Conservation (phyloP, 2,113 vertebrate genomes). For the Beaufortia kweichowensis region DNA sequence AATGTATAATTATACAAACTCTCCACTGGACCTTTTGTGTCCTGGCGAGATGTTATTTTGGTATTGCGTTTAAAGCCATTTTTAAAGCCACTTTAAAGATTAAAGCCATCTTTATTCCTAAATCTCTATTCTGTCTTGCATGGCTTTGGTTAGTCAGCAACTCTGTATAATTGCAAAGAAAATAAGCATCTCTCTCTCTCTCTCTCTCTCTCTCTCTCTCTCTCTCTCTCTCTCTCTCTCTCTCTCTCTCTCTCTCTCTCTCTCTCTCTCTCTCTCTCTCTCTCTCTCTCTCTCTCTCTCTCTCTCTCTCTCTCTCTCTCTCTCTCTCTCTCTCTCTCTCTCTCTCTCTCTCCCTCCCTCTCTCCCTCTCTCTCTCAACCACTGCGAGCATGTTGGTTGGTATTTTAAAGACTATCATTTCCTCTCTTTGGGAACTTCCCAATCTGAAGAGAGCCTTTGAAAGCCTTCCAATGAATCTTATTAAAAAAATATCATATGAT, state of each 20-base stretch:
- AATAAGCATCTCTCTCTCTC: conserved; percentile 31
- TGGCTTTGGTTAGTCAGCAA: conserved; percentile 8
- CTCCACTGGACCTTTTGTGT: background rate
- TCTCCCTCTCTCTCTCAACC: conserved; percentile 7
- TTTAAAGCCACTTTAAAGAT: no score
- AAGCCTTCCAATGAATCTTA: conserved; percentile 60
- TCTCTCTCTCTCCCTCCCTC: conserved; percentile 27
- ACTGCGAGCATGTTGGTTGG: conserved; percentile 48
- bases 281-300: conserved; percentile 20
- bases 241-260: conserved; percentile 22
- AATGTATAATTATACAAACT: conserved; percentile 29
- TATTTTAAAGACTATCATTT: conserved; percentile 63
- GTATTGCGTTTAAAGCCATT: conserved; percentile 5
- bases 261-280: conserved; percentile 1
- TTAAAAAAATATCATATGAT: conserved; percentile 64
- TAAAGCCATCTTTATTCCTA: conserved; percentile 41
- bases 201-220: conserved; percentile 1
- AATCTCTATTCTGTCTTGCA: conserved; percentile 36
- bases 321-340: conserved; percentile 10
- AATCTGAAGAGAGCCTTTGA: conserved; percentile 55
- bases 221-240: conserved; percentile 20
- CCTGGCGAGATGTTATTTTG: conserved; percentile 30
- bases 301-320: conserved; percentile 19
- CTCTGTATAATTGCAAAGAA: conserved; percentile 42
- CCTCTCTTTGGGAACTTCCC: conserved; percentile 56